phyloP scores from a whole-genome alignment of 2,888 invertebrate genomes.

The Eubasilissa splendida region DNA sequence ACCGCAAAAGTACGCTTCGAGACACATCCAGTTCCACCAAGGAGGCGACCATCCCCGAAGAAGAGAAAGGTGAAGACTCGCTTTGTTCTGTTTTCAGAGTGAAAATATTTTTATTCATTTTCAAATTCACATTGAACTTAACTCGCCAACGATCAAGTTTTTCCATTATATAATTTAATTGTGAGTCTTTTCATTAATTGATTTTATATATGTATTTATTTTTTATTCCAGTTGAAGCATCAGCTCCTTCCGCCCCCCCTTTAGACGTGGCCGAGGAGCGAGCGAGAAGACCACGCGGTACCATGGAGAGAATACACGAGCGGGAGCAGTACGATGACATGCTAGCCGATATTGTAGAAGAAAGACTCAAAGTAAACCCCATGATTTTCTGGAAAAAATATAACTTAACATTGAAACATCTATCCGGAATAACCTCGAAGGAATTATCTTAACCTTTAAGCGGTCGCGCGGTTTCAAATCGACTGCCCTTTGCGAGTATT shows the following conservation, averaged over 20 bases:
- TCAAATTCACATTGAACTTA: no score
- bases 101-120: no score
- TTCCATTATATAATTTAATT: no score
- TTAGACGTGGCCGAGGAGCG: constrained; percentile 44
- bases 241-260: constrained; percentile 53
- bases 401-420: no score
- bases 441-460: no score
- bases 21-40: constrained; percentile 54
- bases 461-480: no score
- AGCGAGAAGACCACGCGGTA: constrained; percentile 61
- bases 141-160: no score
- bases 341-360: constrained; percentile 62
- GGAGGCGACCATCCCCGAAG: constrained; percentile 44
- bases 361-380: constrained; percentile 61
- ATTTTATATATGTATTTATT: no score
- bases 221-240: constrained; percentile 1
- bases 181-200: no score
- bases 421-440: no score
- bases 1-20: constrained; percentile 61
- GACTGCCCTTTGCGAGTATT: no score
- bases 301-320: constrained; percentile 68
- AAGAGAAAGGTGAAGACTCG: constrained; percentile 37
- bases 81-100: no score
- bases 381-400: background rate
- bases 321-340: constrained; percentile 65